These are phyloP conservation scores for Ferrisia virgata DNA, from an alignment of 2,888 invertebrate genomes.

Conservation along the genomic window DNA sequence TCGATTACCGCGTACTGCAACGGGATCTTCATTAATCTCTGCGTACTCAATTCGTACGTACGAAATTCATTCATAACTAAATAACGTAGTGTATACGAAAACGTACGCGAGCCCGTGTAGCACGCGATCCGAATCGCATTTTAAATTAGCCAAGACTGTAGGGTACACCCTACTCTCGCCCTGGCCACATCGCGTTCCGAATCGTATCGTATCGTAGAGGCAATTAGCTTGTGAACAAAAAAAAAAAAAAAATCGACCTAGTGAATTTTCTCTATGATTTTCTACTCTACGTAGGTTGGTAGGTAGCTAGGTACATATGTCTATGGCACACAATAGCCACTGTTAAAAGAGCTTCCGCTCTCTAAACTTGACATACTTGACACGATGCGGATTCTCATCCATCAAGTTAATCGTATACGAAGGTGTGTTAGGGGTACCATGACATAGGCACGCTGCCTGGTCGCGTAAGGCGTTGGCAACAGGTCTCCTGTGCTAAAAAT, in stretches of 20 bases:
- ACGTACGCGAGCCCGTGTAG: no score
- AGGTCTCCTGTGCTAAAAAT: neutral
- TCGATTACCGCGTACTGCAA: no score
- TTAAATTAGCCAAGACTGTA: neutral
- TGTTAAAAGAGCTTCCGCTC: neutral
- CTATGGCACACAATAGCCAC: neutral
- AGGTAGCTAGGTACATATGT: no score
- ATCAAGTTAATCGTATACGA: no score
- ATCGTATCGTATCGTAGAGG: neutral
- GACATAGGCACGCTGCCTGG: neutral
- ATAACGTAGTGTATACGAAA: no score
- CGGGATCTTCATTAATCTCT: no score
- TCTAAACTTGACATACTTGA: constrained; percentile 14
- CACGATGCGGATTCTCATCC: neutral
- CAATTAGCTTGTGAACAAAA: constrained; percentile 12
- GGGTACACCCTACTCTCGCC: neutral
- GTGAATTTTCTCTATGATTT: neutral
- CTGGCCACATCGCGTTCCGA: neutral
- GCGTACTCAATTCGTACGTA: no score
- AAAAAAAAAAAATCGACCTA: constrained; percentile 12
- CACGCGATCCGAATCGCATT: neutral
- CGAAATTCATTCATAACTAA: no score
- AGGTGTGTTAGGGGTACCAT: neutral
- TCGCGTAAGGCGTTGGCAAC: neutral
- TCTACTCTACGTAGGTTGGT: neutral